Conservation (phyloP, 2,797 vertebrate species). For the Gambelia wislizenii region DNA sequence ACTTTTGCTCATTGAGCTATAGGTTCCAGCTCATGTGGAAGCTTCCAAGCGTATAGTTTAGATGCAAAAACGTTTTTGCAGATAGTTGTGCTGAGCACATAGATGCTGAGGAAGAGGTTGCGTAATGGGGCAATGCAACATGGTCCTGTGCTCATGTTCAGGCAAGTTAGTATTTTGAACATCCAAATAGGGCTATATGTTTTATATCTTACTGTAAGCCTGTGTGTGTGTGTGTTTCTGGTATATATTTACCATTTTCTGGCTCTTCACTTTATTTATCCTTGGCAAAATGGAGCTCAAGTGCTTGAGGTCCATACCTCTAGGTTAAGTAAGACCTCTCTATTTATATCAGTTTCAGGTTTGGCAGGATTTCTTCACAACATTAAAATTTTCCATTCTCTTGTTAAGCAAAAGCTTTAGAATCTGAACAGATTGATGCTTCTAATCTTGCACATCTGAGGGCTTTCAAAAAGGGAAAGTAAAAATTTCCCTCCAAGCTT, state of each 20-base stretch:
- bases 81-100: not conserved
- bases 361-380: not conserved
- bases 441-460: conserved; percentile 4
- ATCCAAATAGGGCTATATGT: not conserved
- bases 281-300: not conserved
- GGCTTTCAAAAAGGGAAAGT: not conserved
- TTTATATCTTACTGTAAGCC: not conserved
- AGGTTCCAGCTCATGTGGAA: not conserved
- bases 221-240: not conserved
- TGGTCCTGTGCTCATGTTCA: not conserved
- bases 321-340: not conserved
- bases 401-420: conserved; percentile 10
- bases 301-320: not conserved
- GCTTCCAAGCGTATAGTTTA: not conserved
- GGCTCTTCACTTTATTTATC: not conserved
- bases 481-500: not conserved
- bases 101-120: not conserved
- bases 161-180: not conserved
- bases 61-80: not conserved
- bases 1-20: not conserved
- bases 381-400: conserved; percentile 11
- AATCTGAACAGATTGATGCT: rapidly evolving
- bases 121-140: not conserved
- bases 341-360: rapidly evolving
- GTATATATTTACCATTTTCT: not conserved